phyloP scores from a whole-genome alignment of 2,113 vertebrate genomes.

The Pandion haliaetus region DNA sequence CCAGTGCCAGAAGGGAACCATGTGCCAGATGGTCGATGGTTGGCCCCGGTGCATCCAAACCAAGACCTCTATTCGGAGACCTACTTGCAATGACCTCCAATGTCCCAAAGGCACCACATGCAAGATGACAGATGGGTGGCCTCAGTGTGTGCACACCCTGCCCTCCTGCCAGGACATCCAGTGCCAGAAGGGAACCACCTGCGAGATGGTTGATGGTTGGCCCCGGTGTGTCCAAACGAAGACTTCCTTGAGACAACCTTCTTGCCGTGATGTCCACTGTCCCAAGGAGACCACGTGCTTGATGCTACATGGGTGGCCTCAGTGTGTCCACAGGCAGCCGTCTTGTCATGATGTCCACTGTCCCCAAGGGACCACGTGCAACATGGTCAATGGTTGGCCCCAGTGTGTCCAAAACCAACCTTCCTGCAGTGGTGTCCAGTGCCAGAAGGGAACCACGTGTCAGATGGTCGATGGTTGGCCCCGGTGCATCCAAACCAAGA shows the following conservation, averaged over 20 bases:
- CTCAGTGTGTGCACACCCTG: fast-evolving
- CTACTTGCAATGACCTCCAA: neutral
- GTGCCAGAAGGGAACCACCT: neutral
- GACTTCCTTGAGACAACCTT: fast-evolving
- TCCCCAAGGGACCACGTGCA: neutral
- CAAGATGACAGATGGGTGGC: fast-evolving
- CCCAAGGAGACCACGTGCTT: no score
- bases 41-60: neutral
- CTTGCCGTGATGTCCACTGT: neutral
- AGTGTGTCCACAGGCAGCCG: neutral
- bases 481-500: neutral
- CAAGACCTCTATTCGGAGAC: fast-evolving
- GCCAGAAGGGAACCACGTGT: neutral
- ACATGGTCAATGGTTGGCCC: neutral
- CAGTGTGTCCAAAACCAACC: fast-evolving
- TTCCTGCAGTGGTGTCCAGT: fast-evolving
- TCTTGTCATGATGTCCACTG: neutral
- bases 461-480: neutral
- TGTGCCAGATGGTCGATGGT: fast-evolving
- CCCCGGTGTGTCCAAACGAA: neutral
- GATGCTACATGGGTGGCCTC: no score
- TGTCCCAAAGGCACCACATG: neutral
- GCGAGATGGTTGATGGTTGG: neutral
- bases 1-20: fast-evolving
- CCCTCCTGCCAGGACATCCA: neutral